Conservation (phyloP, 2,888 invertebrate species). For the Tenthredo distinguenda region DNA sequence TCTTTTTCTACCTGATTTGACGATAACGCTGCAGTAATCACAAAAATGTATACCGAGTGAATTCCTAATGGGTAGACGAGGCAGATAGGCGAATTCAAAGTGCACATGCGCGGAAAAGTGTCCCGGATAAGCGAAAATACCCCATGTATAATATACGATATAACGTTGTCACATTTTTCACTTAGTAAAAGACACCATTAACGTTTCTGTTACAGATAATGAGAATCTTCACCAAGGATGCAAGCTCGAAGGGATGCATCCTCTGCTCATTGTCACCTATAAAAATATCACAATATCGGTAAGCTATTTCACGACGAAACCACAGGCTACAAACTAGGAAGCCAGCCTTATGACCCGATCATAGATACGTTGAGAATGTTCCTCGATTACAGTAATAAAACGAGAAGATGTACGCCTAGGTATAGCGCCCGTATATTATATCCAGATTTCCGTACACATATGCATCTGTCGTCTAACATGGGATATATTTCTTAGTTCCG, state of each 20-base stretch:
- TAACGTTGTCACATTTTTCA: background rate
- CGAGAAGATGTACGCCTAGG: background rate
- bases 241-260: conserved; percentile 76
- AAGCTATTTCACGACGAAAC: conserved; percentile 57
- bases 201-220: conserved; percentile 69
- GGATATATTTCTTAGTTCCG: background rate
- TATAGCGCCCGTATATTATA: background rate
- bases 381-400: background rate
- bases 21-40: background rate
- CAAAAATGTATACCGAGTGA: background rate
- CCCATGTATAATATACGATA: background rate
- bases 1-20: background rate
- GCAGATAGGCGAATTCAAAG: no score
- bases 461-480: background rate
- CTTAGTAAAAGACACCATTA: background rate
- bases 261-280: conserved; percentile 77
- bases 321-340: background rate
- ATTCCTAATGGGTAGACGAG: no score
- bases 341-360: background rate
- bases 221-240: conserved; percentile 74
- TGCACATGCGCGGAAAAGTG: background rate
- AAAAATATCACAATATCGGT: conserved; percentile 77
- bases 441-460: background rate
- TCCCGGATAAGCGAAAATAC: background rate
- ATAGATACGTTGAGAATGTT: background rate